Percentiles rank a stretch among this genome's conserved stretches.
Conservation (phyloP, 2,113 vertebrate genomes). For the Sterna hirundo region DNA sequence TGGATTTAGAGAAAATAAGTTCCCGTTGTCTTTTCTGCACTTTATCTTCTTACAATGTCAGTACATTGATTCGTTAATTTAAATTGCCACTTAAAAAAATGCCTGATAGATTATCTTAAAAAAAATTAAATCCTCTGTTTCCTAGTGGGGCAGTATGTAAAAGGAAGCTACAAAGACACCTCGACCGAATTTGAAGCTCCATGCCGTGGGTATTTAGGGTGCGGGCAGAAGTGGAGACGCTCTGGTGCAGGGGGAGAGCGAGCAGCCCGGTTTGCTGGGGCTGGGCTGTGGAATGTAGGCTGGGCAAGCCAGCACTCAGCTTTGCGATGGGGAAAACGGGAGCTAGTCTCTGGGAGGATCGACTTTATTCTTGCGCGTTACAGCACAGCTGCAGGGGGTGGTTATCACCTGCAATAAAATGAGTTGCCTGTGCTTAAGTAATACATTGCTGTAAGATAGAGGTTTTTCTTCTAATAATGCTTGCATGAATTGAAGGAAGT, state of each 20-base stretch:
- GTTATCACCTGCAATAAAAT: neutral
- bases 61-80: neutral
- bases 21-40: neutral
- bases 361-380: fast-evolving
- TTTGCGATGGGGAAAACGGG: neutral
- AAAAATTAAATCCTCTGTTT: neutral
- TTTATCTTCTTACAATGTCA: neutral
- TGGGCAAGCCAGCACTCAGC: neutral
- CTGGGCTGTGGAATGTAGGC: neutral
- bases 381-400: fast-evolving
- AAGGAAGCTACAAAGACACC: neutral
- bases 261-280: neutral
- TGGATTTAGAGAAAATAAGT: neutral
- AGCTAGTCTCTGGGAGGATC: neutral
- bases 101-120: neutral
- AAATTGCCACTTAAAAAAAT: neutral
- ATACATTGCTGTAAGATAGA: neutral
- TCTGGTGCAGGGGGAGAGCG: no score
- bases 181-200: neutral
- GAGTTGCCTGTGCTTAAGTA: fast-evolving
- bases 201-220: fast-evolving
- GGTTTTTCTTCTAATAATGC: neutral
- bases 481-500: neutral
- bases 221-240: neutral
- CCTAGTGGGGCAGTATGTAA: neutral